A percentile compares a stretch with the other conserved stretches of the same genome.
These are phyloP conservation scores for Nycteola revayana DNA, from an alignment of 2,888 invertebrate genomes.

Conservation along the genomic window DNA sequence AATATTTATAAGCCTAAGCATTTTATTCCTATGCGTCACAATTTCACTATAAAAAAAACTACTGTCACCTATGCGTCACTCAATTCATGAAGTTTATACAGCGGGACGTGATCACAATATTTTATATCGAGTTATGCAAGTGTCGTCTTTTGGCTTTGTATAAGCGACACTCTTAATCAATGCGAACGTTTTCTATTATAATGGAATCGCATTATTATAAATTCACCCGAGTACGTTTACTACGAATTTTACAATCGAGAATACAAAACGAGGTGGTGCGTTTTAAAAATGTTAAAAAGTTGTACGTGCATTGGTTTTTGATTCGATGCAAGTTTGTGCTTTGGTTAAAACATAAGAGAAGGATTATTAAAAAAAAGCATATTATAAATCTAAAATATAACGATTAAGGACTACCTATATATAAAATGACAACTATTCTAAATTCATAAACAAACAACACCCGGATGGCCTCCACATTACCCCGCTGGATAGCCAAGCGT, in stretches of 20 bases:
- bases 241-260: slow-evolving; percentile 43
- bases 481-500: too few species aligned
- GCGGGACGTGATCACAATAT: neutral
- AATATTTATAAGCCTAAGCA: too few species aligned
- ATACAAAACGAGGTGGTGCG: slow-evolving; percentile 39
- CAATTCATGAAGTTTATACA: slow-evolving; percentile 1
- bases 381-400: too few species aligned
- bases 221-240: slow-evolving; percentile 41
- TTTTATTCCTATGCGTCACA: neutral
- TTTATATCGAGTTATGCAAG: neutral
- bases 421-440: too few species aligned
- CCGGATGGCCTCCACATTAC: too few species aligned
- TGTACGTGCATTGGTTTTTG: slow-evolving; percentile 37
- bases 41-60: slow-evolving; percentile 1
- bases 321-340: slow-evolving; percentile 21
- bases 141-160: slow-evolving; percentile 7
- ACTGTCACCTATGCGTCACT: slow-evolving; percentile 9
- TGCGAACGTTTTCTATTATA: slow-evolving; percentile 42
- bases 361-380: too few species aligned
- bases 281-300: slow-evolving; percentile 38
- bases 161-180: slow-evolving; percentile 27
- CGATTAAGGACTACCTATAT: too few species aligned
- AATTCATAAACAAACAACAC: too few species aligned
- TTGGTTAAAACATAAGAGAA: too few species aligned
- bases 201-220: slow-evolving; percentile 34